phyloP scores from a whole-genome alignment of 2,797 vertebrate genomes.

The Rhinophrynus dorsalis region DNA sequence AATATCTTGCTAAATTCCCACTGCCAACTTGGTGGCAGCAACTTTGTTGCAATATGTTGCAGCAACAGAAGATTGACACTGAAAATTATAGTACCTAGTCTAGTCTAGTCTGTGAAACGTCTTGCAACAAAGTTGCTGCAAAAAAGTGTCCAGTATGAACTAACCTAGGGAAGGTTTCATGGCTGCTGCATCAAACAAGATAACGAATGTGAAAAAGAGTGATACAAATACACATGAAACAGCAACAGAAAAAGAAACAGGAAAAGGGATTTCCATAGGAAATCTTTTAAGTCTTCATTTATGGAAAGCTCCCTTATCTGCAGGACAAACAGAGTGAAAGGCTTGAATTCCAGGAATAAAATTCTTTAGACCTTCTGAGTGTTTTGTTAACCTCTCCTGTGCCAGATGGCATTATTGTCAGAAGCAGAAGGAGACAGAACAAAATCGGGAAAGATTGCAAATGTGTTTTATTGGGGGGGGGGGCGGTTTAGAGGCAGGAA shows the following conservation, averaged over 20 bases:
- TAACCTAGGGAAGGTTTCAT: too few relatives aligned
- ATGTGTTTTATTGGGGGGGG: too few relatives aligned
- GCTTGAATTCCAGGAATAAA: constrained; percentile 31
- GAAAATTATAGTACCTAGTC: too few relatives aligned
- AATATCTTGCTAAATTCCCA: too few relatives aligned
- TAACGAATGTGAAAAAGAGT: constrained; percentile 28
- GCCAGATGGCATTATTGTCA: background rate
- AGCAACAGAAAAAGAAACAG: constrained; percentile 18
- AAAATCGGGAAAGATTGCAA: background rate
- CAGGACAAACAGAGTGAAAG: constrained; percentile 32
- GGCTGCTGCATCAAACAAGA: constrained; percentile 3
- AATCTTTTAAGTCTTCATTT: constrained; percentile 50
- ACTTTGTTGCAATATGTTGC: too few relatives aligned
- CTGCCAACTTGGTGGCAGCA: too few relatives aligned
- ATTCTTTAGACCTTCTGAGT: background rate
- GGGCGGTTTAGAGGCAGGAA: too few relatives aligned
- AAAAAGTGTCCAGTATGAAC: too few relatives aligned
- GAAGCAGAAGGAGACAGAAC: background rate
- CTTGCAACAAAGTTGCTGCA: too few relatives aligned
- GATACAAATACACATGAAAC: background rate
- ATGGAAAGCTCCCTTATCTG: constrained; percentile 46
- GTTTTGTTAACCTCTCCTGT: constrained; percentile 11
- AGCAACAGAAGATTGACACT: too few relatives aligned
- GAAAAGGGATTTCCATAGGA: constrained; percentile 46
- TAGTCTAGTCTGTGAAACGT: too few relatives aligned